Conservation (phyloP, 2,113 vertebrate species). For the Dicentrarchus labrax region DNA sequence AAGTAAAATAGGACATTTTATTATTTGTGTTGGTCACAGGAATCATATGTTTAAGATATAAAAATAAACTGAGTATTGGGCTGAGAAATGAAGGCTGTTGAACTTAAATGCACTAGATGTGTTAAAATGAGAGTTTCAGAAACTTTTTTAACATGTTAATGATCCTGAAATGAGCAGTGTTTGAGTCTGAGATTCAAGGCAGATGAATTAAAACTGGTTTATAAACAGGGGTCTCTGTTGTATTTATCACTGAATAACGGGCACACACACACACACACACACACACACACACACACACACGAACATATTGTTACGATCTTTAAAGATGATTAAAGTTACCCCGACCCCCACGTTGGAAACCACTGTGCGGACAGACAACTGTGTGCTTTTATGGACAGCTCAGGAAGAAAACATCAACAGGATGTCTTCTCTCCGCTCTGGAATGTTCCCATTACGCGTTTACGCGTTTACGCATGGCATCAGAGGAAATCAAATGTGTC, state of each 20-base stretch:
- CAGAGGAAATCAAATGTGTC: conserved; percentile 35
- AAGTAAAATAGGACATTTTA: background rate
- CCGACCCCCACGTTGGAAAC: background rate
- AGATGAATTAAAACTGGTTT: background rate
- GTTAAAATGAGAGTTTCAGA: background rate
- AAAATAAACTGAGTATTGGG: too few species aligned
- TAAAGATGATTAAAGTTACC: background rate
- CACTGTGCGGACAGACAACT: background rate
- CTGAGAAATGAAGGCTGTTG: background rate
- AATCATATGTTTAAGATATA: background rate
- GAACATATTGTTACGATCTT: background rate
- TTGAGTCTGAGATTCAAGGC: background rate
- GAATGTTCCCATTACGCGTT: conserved; percentile 68
- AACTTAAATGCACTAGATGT: background rate
- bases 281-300: too few species aligned
- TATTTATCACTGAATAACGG: background rate
- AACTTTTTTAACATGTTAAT: background rate
- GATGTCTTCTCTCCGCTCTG: conserved; percentile 58
- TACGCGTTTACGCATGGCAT: conserved; percentile 49
- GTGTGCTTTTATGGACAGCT: conserved; percentile 25
- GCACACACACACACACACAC: background rate
- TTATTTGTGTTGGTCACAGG: background rate
- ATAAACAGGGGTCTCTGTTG: too few species aligned
- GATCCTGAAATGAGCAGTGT: background rate
- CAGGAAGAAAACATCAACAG: conserved; percentile 58